Evolutionary conservation across 2,888 invertebrate genomes (phyloP).

Genomic region (Pachliopta kotzebuea): DNA sequence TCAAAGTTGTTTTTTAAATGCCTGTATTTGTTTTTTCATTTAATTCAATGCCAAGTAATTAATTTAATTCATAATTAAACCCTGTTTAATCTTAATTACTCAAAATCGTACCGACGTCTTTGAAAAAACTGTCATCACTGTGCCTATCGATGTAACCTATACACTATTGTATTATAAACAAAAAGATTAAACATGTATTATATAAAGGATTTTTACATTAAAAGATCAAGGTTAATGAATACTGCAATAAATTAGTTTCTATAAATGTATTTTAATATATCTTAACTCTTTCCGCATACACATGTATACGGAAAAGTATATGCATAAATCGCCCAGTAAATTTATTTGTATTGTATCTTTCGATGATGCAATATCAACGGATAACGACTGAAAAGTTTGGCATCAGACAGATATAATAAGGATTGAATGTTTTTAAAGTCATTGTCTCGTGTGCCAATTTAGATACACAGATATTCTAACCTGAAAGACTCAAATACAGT

Average conservation of each 20-base stretch:
- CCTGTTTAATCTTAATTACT: too few relatives aligned
- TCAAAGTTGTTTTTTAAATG: too few relatives aligned
- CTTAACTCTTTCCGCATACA: neutral
- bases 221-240: neutral
- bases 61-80: too few relatives aligned
- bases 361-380: constrained; percentile 1
- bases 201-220: neutral
- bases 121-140: too few relatives aligned
- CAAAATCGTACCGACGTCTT: too few relatives aligned
- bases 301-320: too few relatives aligned
- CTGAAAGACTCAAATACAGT: neutral
- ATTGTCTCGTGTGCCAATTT: neutral
- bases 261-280: neutral
- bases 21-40: too few relatives aligned
- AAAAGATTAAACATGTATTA: neutral
- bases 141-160: too few relatives aligned
- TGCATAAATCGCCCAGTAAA: too few relatives aligned
- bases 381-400: neutral
- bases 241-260: neutral
- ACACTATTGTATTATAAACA: neutral
- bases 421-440: neutral
- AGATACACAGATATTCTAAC: neutral
- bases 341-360: neutral
- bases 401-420: constrained; percentile 1
- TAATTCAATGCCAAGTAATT: too few relatives aligned